These are phyloP conservation scores for Listrodromus nycthemerus DNA, from an alignment of 2,888 invertebrate species.

Conservation along the genomic window DNA sequence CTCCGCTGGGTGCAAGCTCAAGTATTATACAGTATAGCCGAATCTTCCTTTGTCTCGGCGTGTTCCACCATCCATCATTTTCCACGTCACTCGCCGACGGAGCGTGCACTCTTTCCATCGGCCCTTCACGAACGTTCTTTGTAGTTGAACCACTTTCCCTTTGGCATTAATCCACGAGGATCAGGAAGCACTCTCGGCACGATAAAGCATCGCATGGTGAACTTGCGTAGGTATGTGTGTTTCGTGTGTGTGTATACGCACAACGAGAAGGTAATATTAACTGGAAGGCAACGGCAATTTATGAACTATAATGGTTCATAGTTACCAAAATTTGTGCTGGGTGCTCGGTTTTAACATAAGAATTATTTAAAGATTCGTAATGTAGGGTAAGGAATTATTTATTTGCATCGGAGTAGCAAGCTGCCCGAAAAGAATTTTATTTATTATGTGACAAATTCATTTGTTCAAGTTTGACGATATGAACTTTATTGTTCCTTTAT, in stretches of 20 bases:
- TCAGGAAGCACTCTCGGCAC: constrained; percentile 27
- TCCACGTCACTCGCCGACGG: constrained; percentile 26
- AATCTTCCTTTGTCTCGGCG: constrained; percentile 2
- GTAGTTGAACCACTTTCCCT: constrained; percentile 24
- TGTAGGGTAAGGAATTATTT: too few relatives aligned
- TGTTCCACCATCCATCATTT: constrained; percentile 34
- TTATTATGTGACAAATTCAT: too few relatives aligned
- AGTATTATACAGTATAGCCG: background rate
- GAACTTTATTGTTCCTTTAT: too few relatives aligned
- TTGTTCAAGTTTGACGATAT: too few relatives aligned
- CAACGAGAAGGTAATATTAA: background rate
- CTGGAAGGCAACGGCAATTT: background rate
- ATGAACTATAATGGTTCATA: background rate
- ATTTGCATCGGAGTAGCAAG: too few relatives aligned
- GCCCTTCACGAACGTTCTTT: background rate
- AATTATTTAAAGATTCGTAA: background rate
- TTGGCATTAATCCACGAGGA: background rate
- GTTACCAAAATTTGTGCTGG: background rate
- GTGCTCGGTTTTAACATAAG: background rate
- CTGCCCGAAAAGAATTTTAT: too few relatives aligned
- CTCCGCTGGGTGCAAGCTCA: background rate
- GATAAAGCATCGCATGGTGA: constrained; percentile 25
- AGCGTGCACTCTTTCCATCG: constrained; percentile 19
- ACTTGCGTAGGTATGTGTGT: background rate
- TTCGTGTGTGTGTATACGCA: too few relatives aligned